A percentile compares a stretch with the other conserved stretches of the same genome.
phyloP scores from a whole-genome alignment of 1,140 invertebrate genomes.

The Lanistes nyassanus region DNA sequence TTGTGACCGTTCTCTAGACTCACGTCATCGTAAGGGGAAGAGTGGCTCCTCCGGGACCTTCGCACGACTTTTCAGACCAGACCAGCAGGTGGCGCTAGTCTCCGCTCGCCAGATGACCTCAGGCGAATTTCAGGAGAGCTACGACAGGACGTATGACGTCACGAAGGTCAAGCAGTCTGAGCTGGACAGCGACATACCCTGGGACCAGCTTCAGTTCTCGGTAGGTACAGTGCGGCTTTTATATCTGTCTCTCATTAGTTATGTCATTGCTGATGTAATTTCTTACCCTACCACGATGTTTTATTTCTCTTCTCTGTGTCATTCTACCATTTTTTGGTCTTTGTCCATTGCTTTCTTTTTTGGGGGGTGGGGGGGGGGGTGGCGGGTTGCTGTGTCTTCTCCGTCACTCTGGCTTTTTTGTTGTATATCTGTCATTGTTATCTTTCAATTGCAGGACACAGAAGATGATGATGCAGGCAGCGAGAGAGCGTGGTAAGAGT shows the following conservation, averaged over 20 bases:
- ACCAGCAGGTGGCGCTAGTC: constrained; percentile 13
- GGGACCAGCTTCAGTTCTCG: constrained; percentile 19
- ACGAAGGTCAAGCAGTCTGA: constrained; percentile 11
- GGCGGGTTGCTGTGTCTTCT: not conserved
- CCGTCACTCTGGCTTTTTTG: not conserved
- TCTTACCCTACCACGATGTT: not conserved
- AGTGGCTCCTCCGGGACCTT: not conserved
- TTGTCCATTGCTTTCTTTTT: not conserved
- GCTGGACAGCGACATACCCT: constrained; percentile 17
- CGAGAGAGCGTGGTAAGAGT: constrained; percentile 11
- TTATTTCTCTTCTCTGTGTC: not conserved
- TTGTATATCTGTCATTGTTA: not conserved
- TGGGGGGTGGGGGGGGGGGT: not conserved
- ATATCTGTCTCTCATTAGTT: not conserved
- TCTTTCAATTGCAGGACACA: not conserved
- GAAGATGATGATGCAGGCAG: constrained; percentile 7
- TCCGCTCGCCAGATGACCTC: constrained; percentile 22
- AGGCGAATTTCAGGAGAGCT: constrained; percentile 16
- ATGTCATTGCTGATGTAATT: not conserved
- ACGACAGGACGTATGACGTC: constrained; percentile 13
- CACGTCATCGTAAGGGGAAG: no score
- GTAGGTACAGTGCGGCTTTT: not conserved
- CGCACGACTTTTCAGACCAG: constrained; percentile 13
- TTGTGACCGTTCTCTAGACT: no score
- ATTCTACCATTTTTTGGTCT: not conserved